These are phyloP conservation scores for Charanyca ferruginea DNA, from an alignment of 2,888 invertebrate genomes.

Conservation along the genomic window DNA sequence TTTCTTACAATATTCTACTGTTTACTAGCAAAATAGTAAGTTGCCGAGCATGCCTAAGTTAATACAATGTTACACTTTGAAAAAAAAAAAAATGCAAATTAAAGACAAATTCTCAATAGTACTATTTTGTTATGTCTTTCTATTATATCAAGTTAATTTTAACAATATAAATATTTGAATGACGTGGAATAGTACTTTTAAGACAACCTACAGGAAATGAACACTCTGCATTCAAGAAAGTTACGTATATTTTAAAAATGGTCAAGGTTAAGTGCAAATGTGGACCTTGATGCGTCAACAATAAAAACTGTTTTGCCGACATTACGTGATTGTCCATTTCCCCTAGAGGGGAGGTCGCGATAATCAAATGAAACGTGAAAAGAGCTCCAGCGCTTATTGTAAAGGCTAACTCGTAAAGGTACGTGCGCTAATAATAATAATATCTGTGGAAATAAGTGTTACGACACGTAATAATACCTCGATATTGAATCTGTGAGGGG, in stretches of 20 bases:
- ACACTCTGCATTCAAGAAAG: slow-evolving; percentile 8
- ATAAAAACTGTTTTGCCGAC: neutral
- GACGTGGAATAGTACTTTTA: slow-evolving; percentile 53
- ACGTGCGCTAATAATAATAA: slow-evolving; percentile 63
- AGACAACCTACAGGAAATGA: slow-evolving; percentile 52
- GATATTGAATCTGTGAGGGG: slow-evolving; percentile 58
- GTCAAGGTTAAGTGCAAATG: neutral
- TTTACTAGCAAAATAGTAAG: slow-evolving; percentile 45
- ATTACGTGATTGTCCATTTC: slow-evolving; percentile 39
- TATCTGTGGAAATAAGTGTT: slow-evolving; percentile 64
- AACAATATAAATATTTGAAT: neutral
- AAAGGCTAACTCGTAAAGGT: slow-evolving; percentile 56
- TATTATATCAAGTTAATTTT: neutral
- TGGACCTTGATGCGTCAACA: neutral
- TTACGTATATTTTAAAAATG: neutral
- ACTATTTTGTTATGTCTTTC: slow-evolving; percentile 35
- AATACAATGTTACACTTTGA: slow-evolving; percentile 37
- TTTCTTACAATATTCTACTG: slow-evolving; percentile 39
- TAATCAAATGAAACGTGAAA: slow-evolving; percentile 63
- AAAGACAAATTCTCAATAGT: slow-evolving; percentile 47
- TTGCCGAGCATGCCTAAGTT: slow-evolving; percentile 61
- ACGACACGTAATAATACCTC: slow-evolving; percentile 65
- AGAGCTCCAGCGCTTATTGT: slow-evolving; percentile 54
- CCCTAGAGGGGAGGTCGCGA: slow-evolving; percentile 38
- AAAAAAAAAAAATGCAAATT: slow-evolving; percentile 49